Conservation (phyloP, 2,888 invertebrate genomes). For the Melanostoma mellinum region DNA sequence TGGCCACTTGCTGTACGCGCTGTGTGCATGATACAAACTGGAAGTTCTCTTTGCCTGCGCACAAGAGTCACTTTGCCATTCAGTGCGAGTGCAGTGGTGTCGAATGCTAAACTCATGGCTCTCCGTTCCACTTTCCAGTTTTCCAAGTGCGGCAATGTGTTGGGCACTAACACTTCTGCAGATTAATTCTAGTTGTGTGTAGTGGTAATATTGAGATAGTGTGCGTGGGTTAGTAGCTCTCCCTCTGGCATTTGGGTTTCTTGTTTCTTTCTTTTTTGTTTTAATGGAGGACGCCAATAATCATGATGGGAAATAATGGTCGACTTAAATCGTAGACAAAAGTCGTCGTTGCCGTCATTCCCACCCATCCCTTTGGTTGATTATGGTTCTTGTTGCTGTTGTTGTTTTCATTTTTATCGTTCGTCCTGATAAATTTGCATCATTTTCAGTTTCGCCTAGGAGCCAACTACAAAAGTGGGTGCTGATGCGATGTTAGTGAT, state of each 20-base stretch:
- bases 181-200: neutral
- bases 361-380: slow-evolving; percentile 14
- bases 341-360: slow-evolving; percentile 60
- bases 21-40: slow-evolving; percentile 45
- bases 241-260: slow-evolving; percentile 47
- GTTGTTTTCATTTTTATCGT: slow-evolving; percentile 31
- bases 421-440: slow-evolving; percentile 71
- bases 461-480: slow-evolving; percentile 44
- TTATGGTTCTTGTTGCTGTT: slow-evolving; percentile 12
- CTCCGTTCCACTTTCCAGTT: slow-evolving; percentile 55
- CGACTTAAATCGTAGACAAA: slow-evolving; percentile 73
- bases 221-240: slow-evolving; percentile 49
- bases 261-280: slow-evolving; percentile 68
- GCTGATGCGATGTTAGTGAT: slow-evolving; percentile 15
- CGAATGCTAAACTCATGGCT: slow-evolving; percentile 22
- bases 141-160: slow-evolving; percentile 24
- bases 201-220: slow-evolving; percentile 10
- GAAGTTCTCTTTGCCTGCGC: slow-evolving; percentile 48
- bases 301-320: slow-evolving; percentile 73
- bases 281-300: slow-evolving; percentile 82
- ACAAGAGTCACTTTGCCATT: neutral
- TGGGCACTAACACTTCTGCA: slow-evolving; percentile 36
- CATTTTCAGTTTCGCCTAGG: slow-evolving; percentile 64
- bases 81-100: neutral
- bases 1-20: slow-evolving; percentile 65